A percentile compares a stretch with the other conserved stretches of the same genome.
Evolutionary conservation across 2,113 vertebrate genomes (phyloP).

Genomic region (Laticauda colubrina): DNA sequence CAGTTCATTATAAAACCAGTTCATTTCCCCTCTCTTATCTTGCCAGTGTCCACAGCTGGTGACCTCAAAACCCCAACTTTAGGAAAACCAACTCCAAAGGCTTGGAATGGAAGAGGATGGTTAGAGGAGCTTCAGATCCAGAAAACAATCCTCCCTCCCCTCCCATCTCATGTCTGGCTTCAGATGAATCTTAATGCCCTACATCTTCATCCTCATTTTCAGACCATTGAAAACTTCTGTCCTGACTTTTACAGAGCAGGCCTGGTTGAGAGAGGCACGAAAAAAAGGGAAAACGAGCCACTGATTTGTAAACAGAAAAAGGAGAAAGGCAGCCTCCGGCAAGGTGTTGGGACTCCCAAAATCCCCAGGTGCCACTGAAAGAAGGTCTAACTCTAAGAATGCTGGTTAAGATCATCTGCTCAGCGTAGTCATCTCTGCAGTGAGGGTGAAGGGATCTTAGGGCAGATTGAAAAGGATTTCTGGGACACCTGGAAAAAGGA

Average conservation of each 20-base stretch:
- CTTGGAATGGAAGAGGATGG: neutral
- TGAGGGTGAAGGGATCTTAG: neutral
- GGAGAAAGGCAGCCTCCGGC: neutral
- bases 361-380: neutral
- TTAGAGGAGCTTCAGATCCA: neutral
- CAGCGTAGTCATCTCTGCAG: neutral
- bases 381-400: neutral
- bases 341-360: neutral
- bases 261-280: too few species aligned
- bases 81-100: neutral
- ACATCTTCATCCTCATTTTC: neutral
- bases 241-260: neutral
- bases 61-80: neutral
- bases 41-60: neutral
- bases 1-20: too few species aligned
- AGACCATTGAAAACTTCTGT: neutral
- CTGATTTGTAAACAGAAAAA: neutral
- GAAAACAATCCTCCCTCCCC: neutral
- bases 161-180: too few species aligned
- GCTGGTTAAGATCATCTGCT: neutral
- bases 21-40: neutral
- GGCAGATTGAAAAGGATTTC: neutral
- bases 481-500: neutral
- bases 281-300: neutral
- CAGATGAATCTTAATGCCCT: neutral